Base-by-base conservation (phyloP, 2,113 vertebrate genomes). In the Thomomys bottae region DNA sequence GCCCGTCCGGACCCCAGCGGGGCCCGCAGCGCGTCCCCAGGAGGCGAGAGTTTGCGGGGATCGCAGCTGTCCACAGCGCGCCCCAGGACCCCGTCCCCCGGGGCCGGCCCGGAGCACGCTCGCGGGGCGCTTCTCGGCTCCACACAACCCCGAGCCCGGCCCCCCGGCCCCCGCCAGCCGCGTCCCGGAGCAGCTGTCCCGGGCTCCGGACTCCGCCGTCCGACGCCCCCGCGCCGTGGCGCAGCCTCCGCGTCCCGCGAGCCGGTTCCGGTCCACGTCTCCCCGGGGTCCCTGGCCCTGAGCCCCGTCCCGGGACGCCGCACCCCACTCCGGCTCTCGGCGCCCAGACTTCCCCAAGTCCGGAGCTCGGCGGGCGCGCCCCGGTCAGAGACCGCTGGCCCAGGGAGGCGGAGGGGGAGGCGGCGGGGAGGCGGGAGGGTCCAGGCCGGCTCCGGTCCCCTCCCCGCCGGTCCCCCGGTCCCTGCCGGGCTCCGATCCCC, bases 281-380 rank as follows among this genome's bases (percentile, higher is more conserved):
- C 72, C 3, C 28, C 5, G 54, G 76, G 24, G 89, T 82, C 84
- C 38, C 28, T 6, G 84, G 84, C 87, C 63, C 71, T 5, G 75
- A 26, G 30, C 71, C 34, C 61, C 66, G 38, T 63, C 28, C 28
- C 23, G 30, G 0, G 57, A 81, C 61, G 32, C 63, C 21, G 66
- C 23, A 38, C 38, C 80, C 45, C 40, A 23, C 40, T 26, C 10
- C 7, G 61, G 42, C 81, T 26, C 40, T 67, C 57, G 63, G 5
- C 17, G 36, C 61, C 93, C 57, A 32, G 87, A 89, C 75, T 42
- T 83, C 78, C 86, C 84, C 80, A 40, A 66, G n/a, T n/a, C 84
- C 87, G 8, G 42, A 42, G 87, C 59, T 87, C 87, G 80, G 79
- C 45, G 32, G 49, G 36, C 45, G 78, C 76, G 80, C 70, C 49